Evolutionary conservation across 2,888 invertebrate genomes (phyloP).

Genomic region (Epiperipatus broadwayi): DNA sequence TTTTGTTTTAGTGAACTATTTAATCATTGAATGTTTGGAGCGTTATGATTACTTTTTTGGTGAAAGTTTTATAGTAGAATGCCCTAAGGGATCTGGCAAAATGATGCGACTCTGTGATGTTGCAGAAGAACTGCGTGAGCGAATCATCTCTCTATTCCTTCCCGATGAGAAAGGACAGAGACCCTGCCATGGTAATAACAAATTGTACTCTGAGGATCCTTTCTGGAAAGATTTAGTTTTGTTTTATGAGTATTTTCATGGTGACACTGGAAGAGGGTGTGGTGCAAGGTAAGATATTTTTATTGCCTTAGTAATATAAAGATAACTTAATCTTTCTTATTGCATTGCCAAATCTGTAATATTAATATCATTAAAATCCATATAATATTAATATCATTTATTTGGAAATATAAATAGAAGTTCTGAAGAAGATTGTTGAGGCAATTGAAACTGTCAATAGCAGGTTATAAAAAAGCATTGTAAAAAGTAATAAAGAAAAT

Average conservation of each 20-base stretch:
- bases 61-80: conserved; percentile 24
- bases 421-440: no score
- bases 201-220: conserved; percentile 24
- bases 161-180: conserved; percentile 23
- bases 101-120: conserved; percentile 23
- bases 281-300: no score
- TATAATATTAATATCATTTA: no score
- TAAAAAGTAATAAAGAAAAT: no score
- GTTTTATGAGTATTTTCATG: conserved; percentile 29
- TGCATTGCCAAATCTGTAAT: no score
- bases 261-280: conserved; percentile 27
- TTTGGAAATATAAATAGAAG: no score
- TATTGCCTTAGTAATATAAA: no score
- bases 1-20: conserved; percentile 25
- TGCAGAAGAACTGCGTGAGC: conserved; percentile 21
- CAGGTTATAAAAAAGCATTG: no score
- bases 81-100: conserved; percentile 25
- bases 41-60: conserved; percentile 26
- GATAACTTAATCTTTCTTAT: no score
- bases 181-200: conserved; percentile 26
- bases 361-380: no score
- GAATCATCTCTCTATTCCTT: conserved; percentile 23
- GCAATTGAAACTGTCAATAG: no score
- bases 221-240: conserved; percentile 25
- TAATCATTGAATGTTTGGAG: conserved; percentile 25